Evolutionary conservation across 2,797 vertebrate genomes (phyloP), one percentile per base, ranked within the genome.

Genomic region (Meda fulgida): DNA sequence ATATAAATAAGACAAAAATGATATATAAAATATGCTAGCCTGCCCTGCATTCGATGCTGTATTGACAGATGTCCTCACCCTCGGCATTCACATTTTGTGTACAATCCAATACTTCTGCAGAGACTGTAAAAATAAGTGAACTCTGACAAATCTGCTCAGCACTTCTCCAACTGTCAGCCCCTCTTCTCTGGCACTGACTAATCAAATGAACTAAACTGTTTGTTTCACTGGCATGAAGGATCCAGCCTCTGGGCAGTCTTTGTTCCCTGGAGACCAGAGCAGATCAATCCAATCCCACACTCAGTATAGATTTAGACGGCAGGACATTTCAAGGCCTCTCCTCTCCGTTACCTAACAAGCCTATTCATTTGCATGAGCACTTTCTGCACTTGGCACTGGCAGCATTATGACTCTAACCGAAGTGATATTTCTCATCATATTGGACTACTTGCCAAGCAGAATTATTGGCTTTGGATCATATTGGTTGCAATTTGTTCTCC

Each of bases 291-390:
- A 79, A 78, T 51, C 53, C 14, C 78, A 69, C 55, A 65, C 77
- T 80, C 85, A 34, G 65, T 48, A 84, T 60, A 82, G 82, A 83
- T 86, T 86, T 55, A 65, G 80, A 69, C 80, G 5, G 78, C 76
- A 82, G 81, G 75, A 60, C 63, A 84, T 81, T 88, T 80, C 67
- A 81, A 71, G 43, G n/a, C 13, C 40, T 31, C 43, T 53, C 72
- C 78, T 65, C 82, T 87, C 83, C 65, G 81, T 84, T 80, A 81
- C 67, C 29, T 77, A 29, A 70, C 81, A n/a, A 51, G 70, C 51
- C 75, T 78, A 26, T 71, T 58, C 31, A 87, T 89, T 86, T 84
- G 88, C 84, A 86, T 80, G 71, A 83, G 77, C 66, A n/a, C 70
- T 79, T 46, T 84, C n/a, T 43, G 19, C 40, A 78, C 60, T 84